phyloP scores from a whole-genome alignment of 2,888 invertebrate genomes.

The Hyles lineata region DNA sequence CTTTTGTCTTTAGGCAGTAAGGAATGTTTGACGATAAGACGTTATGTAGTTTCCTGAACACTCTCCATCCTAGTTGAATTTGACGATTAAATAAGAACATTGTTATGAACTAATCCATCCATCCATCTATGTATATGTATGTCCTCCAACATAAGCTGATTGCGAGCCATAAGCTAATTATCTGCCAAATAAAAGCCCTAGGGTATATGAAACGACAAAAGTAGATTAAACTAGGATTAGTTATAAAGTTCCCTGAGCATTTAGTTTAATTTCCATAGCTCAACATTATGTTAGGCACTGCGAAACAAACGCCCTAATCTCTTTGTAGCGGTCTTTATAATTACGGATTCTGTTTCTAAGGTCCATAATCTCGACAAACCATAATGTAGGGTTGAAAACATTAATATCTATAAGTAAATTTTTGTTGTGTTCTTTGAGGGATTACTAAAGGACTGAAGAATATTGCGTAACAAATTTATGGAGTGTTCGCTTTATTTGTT shows the following conservation, averaged over 20 bases:
- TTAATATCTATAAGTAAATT: slow-evolving; percentile 27
- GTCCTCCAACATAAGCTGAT: no score
- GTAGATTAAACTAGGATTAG: slow-evolving; percentile 46
- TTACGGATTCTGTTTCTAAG: slow-evolving; percentile 39
- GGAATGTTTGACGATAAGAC: no score
- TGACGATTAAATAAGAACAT: no score
- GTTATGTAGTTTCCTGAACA: no score
- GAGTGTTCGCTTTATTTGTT: slow-evolving; percentile 30
- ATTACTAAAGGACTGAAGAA: slow-evolving; percentile 31
- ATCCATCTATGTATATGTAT: no score
- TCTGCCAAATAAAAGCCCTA: slow-evolving; percentile 42
- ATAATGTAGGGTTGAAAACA: slow-evolving; percentile 33
- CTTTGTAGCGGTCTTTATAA: slow-evolving; percentile 39
- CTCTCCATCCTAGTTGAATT: no score
- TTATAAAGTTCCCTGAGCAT: slow-evolving; percentile 40
- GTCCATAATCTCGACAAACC: slow-evolving; percentile 38
- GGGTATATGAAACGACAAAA: slow-evolving; percentile 39
- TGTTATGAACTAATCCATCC: no score
- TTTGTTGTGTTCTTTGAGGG: slow-evolving; percentile 33
- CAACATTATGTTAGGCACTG: slow-evolving; percentile 35
- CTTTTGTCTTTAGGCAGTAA: no score
- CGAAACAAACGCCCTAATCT: slow-evolving; percentile 36
- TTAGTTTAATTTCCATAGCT: slow-evolving; percentile 36
- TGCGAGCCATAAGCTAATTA: slow-evolving; percentile 46
- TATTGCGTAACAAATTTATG: slow-evolving; percentile 31